Evolutionary conservation across 1,140 invertebrate genomes (phyloP).

Genomic region (Sitodiplosis mosellana): DNA sequence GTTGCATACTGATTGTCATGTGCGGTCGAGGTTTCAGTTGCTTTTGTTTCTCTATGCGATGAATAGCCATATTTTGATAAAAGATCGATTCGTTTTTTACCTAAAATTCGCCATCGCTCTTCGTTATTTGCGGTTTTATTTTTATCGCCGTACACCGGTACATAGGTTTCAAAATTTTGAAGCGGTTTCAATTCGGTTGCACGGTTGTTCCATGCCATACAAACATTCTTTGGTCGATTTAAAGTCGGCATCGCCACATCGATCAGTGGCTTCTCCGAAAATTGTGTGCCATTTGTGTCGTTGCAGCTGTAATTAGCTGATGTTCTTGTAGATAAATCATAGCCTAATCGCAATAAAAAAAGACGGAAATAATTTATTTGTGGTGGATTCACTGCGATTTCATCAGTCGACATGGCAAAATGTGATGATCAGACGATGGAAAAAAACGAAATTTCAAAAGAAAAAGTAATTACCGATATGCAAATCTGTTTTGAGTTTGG

Average conservation of each 20-base stretch:
- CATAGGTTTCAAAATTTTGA: slow-evolving; percentile 18
- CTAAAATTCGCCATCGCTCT: slow-evolving; percentile 21
- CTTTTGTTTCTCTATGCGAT: too few relatives aligned
- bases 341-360: neutral
- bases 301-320: neutral
- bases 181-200: slow-evolving; percentile 18
- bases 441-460: too few relatives aligned
- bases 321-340: neutral
- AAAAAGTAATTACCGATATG: too few relatives aligned
- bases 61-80: too few relatives aligned
- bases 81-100: neutral
- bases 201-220: neutral
- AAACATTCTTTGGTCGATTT: neutral
- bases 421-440: too few relatives aligned
- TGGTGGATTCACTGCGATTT: too few relatives aligned
- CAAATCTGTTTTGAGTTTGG: slow-evolving; percentile 18
- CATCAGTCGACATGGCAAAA: too few relatives aligned
- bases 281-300: neutral
- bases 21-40: too few relatives aligned
- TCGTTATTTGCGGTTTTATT: slow-evolving; percentile 7
- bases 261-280: neutral
- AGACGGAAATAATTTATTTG: too few relatives aligned
- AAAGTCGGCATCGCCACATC: neutral
- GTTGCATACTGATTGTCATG: too few relatives aligned
- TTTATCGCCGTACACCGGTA: slow-evolving; percentile 20